A percentile compares a stretch with the other conserved stretches of the same genome.
phyloP scores from a whole-genome alignment of 2,797 vertebrate species.

The Poecile montanus region DNA sequence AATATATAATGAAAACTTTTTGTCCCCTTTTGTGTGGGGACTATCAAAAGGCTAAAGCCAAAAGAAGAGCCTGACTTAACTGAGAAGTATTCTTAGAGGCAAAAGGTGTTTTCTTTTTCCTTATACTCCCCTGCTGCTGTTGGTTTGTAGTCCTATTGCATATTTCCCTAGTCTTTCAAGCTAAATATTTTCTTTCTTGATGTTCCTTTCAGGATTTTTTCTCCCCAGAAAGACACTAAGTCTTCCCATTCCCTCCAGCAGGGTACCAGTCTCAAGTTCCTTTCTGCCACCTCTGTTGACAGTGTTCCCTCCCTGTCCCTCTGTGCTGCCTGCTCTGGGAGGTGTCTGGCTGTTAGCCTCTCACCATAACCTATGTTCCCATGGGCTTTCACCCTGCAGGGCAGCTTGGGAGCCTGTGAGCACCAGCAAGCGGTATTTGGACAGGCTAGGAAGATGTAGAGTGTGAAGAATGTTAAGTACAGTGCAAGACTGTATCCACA shows the following conservation, averaged over 20 bases:
- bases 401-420: not conserved
- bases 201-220: not conserved
- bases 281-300: not conserved
- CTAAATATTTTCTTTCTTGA: not conserved
- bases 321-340: not conserved
- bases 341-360: not conserved
- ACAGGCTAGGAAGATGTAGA: not conserved
- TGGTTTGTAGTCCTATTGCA: not conserved
- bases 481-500: not conserved
- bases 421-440: not conserved
- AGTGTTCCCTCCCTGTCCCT: not conserved
- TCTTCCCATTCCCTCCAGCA: not conserved
- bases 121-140: not conserved
- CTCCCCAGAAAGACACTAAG: not conserved
- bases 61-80: not conserved
- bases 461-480: slow-evolving; percentile 42
- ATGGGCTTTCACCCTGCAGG: not conserved
- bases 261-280: not conserved
- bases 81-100: not conserved
- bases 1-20: not conserved
- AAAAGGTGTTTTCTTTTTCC: not conserved
- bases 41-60: not conserved
- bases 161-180: not conserved
- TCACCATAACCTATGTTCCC: not conserved
- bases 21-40: not conserved